phyloP scores from a whole-genome alignment of 2,888 invertebrate species.

The Scrobipalpa costella region DNA sequence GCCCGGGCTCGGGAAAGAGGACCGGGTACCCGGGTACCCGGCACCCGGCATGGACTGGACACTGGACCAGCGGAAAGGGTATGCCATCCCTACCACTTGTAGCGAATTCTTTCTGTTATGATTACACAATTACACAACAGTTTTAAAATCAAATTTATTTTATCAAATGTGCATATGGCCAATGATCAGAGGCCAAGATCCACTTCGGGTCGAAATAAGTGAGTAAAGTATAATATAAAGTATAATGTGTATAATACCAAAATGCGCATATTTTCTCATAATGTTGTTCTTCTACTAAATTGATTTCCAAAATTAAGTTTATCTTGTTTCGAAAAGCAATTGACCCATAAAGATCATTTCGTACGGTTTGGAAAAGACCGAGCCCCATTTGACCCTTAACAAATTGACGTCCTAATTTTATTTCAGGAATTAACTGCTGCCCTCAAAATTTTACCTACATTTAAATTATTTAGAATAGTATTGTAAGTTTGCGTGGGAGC shows the following conservation, averaged over 20 bases:
- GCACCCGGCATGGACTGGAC: background rate
- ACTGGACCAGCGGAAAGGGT: background rate
- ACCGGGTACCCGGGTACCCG: background rate
- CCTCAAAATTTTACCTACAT: constrained; percentile 6
- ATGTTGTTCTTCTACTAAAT: too few relatives aligned
- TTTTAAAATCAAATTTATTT: background rate
- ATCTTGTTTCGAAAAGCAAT: constrained; percentile 1
- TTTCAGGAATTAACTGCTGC: constrained; percentile 7
- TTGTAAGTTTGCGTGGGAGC: constrained; percentile 5
- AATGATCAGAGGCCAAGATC: too few relatives aligned
- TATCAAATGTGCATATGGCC: too few relatives aligned
- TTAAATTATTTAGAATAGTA: constrained; percentile 12
- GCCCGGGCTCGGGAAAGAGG: constrained; percentile 1
- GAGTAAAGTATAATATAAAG: too few relatives aligned
- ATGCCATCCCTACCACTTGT: background rate
- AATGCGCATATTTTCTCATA: too few relatives aligned
- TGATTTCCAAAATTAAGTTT: background rate
- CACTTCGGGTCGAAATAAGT: too few relatives aligned
- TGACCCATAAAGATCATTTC: background rate
- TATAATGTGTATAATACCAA: too few relatives aligned
- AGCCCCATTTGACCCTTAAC: background rate
- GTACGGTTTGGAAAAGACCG: constrained; percentile 3
- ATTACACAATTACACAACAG: background rate
- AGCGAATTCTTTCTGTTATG: background rate
- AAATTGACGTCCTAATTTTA: constrained; percentile 7